Conservation (phyloP, 2,888 invertebrate species). For the Calameuta filiformis region DNA sequence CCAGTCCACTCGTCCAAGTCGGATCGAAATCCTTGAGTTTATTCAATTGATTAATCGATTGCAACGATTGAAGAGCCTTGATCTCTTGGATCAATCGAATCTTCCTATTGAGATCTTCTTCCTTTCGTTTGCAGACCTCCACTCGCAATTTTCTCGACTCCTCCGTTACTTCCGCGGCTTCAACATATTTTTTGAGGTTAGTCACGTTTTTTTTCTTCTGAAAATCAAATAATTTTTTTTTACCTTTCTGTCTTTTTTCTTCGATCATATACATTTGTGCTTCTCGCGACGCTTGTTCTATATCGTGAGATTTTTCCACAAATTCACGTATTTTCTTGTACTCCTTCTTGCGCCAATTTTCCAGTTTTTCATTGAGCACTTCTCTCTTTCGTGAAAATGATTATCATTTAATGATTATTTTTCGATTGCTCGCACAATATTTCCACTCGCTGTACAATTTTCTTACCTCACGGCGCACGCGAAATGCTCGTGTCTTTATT, state of each 20-base stretch:
- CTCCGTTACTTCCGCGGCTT: constrained; percentile 34
- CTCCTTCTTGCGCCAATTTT: constrained; percentile 24
- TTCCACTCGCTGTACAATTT: neutral
- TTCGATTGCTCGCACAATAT: no score
- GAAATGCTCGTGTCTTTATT: constrained; percentile 7
- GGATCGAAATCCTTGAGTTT: constrained; percentile 67
- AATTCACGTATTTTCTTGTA: constrained; percentile 24
- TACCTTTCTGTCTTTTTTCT: constrained; percentile 37
- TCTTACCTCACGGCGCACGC: constrained; percentile 9
- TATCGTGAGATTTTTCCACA: constrained; percentile 31
- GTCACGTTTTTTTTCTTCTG: no score
- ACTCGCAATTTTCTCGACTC: constrained; percentile 33
- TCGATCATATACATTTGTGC: constrained; percentile 28
- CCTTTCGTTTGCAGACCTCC: constrained; percentile 42
- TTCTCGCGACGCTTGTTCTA: constrained; percentile 28
- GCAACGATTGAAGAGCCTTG: constrained; percentile 58
- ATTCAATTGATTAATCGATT: constrained; percentile 35
- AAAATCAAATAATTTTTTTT: neutral
- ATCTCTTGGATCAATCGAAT: constrained; percentile 65
- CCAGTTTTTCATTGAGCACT: constrained; percentile 29
- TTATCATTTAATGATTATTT: neutral
- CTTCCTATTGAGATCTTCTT: constrained; percentile 60
- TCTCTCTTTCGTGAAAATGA: constrained; percentile 22
- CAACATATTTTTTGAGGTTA: neutral
- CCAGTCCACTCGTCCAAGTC: constrained; percentile 71